These are phyloP conservation scores for Nephrotoma guestfalica DNA, from an alignment of 2,888 invertebrate species.

Conservation along the genomic window DNA sequence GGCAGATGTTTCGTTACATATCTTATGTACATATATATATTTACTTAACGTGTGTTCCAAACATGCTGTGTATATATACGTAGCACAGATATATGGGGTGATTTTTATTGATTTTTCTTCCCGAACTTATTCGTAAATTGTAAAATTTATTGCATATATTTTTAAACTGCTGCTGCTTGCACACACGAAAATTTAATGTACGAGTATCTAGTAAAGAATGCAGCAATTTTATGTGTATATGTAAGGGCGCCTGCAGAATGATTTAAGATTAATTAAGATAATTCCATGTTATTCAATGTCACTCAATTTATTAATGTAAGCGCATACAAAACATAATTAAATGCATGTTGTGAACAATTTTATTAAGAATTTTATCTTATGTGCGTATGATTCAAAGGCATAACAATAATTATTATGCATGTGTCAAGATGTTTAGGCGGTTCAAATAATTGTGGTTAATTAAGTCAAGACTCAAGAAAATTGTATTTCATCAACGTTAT, in stretches of 20 bases:
- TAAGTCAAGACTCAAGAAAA: no score
- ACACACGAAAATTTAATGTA: not conserved
- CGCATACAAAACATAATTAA: not conserved
- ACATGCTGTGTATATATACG: not conserved
- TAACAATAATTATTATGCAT: not conserved
- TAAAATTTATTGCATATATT: not conserved
- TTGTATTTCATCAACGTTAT: no score
- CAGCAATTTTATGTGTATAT: not conserved
- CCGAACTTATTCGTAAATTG: not conserved
- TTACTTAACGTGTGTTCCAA: not conserved
- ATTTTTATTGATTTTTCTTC: not conserved
- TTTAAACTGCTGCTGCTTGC: not conserved
- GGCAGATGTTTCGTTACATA: not conserved
- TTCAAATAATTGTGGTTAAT: not conserved
- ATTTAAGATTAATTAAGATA: not conserved
- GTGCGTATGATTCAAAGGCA: not conserved
- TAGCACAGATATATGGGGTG: not conserved
- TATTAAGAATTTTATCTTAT: not conserved
- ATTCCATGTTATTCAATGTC: not conserved
- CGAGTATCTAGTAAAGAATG: not conserved
- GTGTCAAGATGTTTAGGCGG: not conserved
- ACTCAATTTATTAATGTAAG: not conserved
- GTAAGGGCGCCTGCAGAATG: not conserved
- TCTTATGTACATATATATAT: not conserved
- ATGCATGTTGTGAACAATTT: not conserved